Evolutionary conservation across 2,113 vertebrate genomes (phyloP), one percentile per base, ranked within the genome.

Genomic region (Tenebrosternarchus preto): DNA sequence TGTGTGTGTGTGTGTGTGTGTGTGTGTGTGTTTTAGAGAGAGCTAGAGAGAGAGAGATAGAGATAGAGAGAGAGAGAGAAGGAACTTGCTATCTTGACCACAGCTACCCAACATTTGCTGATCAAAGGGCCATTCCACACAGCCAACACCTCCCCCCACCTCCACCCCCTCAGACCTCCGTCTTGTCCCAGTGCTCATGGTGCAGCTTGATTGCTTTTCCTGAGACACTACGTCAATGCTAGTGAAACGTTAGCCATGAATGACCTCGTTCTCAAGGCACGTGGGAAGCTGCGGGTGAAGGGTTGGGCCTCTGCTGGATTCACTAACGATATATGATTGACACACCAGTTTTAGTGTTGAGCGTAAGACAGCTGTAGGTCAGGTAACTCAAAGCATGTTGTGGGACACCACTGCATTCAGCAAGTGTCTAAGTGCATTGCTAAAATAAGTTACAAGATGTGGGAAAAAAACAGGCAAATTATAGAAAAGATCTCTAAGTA

Each of bases 201-300:
- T 53, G 22, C 64, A 74, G 19, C 36, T 64, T 84, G 84, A 90
- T 90, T 84, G 79, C 81, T 91, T 92, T 90, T 89, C 88, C 89
- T 87, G 89, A 89, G 80, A 85, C 68, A 11, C 83, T 64, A 73
- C 77, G 0, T 85, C 85, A 84, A 85, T 80, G 79, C 76, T 79
- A 83, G 64, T 87, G 84, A 90, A 91, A 90, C 24, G 0, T 79
- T 82, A 86, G 50, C 72, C 83, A 66, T 55, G 69, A 76, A 20
- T 72, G 76, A 81, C 80, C 60, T 80, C 39, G 19, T 43, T 60
- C 46, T 46, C 16, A 5, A 76, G 31, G 80, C 77, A 76, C 46
- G 17, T 59, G 70, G 43, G 76, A 29, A 53, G 15, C 67, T 67
- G 68, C 53, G 27, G 66, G 74, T 53, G 33, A 39, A 75, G 55